Percentiles rank a stretch among this genome's conserved stretches.
phyloP scores from a whole-genome alignment of 2,797 vertebrate species.

The Enteromius radiatus region DNA sequence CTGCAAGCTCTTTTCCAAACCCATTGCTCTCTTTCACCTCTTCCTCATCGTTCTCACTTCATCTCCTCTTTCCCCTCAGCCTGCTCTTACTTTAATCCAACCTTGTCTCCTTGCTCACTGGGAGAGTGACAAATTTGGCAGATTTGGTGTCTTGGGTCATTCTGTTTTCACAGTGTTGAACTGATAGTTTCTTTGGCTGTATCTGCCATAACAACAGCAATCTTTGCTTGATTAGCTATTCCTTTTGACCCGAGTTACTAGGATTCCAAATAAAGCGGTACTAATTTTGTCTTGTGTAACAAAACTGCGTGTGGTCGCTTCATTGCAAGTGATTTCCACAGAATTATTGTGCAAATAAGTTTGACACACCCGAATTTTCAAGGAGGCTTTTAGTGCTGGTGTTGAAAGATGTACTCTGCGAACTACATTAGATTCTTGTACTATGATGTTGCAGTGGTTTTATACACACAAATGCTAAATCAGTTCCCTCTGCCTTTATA shows the following conservation, averaged over 20 bases:
- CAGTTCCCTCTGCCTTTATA: background rate
- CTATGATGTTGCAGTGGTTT: background rate
- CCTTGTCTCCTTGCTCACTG: conserved; percentile 23
- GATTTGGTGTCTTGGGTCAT: background rate
- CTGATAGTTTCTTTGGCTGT: conserved; percentile 4
- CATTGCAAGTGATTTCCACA: background rate
- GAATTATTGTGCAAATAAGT: conserved; percentile 16
- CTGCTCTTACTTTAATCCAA: conserved; percentile 32
- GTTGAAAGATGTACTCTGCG: background rate
- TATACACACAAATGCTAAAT: background rate
- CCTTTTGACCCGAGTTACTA: background rate
- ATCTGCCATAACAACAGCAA: conserved; percentile 5
- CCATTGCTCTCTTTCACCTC: conserved; percentile 29
- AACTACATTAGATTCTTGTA: background rate
- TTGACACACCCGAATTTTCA: conserved; percentile 13
- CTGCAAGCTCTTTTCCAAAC: conserved; percentile 35
- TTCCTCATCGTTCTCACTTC: conserved; percentile 32
- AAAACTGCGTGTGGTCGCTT: conserved; percentile 15
- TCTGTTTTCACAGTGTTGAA: conserved; percentile 8
- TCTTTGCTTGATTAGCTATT: conserved; percentile 15
- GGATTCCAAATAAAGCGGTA: conserved; percentile 8
- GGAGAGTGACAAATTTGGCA: conserved; percentile 23
- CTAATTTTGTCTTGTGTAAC: conserved; percentile 10
- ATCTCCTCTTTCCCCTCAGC: conserved; percentile 30
- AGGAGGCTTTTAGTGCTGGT: conserved; percentile 6